phyloP scores from a whole-genome alignment of 2,888 invertebrate species.

The Drosophila suboccidentalis region DNA sequence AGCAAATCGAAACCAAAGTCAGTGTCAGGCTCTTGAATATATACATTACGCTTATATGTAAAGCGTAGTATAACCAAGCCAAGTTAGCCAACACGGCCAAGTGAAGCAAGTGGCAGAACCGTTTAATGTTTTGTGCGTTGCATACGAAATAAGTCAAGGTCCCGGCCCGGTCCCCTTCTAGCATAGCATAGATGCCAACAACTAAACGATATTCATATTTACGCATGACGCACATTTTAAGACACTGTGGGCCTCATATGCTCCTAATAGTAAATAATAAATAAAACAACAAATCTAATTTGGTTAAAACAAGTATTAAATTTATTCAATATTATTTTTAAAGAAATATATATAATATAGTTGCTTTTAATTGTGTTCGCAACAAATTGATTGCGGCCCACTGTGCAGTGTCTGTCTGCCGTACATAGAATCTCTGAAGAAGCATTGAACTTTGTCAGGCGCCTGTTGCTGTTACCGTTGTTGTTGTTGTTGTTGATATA shows the following conservation, averaged over 20 bases:
- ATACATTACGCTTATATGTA: neutral
- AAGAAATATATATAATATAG: neutral
- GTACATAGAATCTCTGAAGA: slow-evolving; percentile 21
- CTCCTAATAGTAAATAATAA: too few species aligned
- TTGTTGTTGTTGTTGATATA: neutral
- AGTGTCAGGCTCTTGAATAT: slow-evolving; percentile 38
- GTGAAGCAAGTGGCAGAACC: slow-evolving; percentile 38
- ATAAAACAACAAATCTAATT: neutral
- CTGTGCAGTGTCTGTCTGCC: slow-evolving; percentile 33
- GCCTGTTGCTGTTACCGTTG: slow-evolving; percentile 37
- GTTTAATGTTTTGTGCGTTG: slow-evolving; percentile 60
- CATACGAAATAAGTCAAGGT: slow-evolving; percentile 79
- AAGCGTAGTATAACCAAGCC: slow-evolving; percentile 7
- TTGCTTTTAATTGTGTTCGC: neutral
- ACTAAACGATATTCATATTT: slow-evolving; percentile 39
- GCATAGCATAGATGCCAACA: slow-evolving; percentile 32
- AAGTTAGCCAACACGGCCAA: slow-evolving; percentile 24
- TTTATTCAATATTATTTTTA: neutral
- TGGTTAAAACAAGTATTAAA: neutral
- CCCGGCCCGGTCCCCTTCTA: slow-evolving; percentile 36
- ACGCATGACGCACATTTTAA: slow-evolving; percentile 21
- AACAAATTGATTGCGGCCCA: slow-evolving; percentile 10
- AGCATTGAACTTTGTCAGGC: slow-evolving; percentile 68
- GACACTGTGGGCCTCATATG: slow-evolving; percentile 4
- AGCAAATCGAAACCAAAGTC: slow-evolving; percentile 45